Percentiles rank a stretch among this genome's conserved stretches.
Evolutionary conservation across 2,113 vertebrate genomes (phyloP).

Genomic region (Tamias sibiricus): DNA sequence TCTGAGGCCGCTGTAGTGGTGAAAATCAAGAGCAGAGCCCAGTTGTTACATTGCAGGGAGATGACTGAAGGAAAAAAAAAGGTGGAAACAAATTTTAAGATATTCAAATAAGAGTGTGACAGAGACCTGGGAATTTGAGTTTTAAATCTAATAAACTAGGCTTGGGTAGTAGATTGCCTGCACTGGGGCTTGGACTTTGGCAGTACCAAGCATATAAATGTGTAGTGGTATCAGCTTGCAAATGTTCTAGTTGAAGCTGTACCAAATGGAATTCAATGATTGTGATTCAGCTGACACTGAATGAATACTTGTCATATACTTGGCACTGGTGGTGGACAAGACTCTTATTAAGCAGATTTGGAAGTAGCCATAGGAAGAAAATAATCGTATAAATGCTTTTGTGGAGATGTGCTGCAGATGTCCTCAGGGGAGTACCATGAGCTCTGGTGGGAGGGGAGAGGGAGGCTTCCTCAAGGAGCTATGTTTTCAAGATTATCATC

Average conservation of each 20-base stretch:
- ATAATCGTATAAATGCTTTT: neutral
- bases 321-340: neutral
- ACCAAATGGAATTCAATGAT: neutral
- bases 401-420: neutral
- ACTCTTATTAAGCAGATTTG: neutral
- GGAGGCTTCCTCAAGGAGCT: neutral
- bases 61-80: neutral
- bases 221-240: constrained; percentile 12
- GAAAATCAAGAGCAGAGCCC: neutral
- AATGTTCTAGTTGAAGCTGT: constrained; percentile 47
- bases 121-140: neutral
- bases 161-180: neutral
- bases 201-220: neutral
- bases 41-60: neutral
- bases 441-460: neutral
- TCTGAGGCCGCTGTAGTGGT: neutral
- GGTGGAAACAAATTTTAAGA: neutral
- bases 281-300: constrained; percentile 25
- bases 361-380: neutral
- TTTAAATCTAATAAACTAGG: neutral
- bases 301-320: neutral
- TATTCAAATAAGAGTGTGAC: neutral
- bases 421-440: neutral
- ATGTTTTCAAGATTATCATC: neutral
- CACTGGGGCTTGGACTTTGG: neutral